phyloP scores from a whole-genome alignment of 2,888 invertebrate species.

The Baronia brevicornis region DNA sequence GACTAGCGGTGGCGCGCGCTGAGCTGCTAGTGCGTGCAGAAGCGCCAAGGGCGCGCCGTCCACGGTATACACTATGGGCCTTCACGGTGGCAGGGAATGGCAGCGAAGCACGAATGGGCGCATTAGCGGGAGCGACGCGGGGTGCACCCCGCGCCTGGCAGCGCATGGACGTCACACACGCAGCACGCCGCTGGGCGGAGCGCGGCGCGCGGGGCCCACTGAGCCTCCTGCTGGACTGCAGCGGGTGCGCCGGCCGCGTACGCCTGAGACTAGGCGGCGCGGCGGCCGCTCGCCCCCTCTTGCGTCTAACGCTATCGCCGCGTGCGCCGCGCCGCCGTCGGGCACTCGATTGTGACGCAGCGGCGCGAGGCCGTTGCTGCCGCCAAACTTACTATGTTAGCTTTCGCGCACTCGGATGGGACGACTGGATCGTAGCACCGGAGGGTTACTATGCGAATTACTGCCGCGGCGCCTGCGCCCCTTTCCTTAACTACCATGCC shows the following conservation, averaged over 20 bases:
- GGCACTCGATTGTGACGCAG: slow-evolving; percentile 87
- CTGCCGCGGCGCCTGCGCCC: slow-evolving; percentile 92
- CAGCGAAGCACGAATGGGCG: slow-evolving; percentile 69
- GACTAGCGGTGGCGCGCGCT: slow-evolving; percentile 84
- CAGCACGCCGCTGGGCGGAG: slow-evolving; percentile 83
- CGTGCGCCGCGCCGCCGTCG: slow-evolving; percentile 84
- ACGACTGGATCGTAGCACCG: slow-evolving; percentile 95
- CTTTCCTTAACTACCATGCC: slow-evolving; percentile 90
- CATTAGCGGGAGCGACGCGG: slow-evolving; percentile 29
- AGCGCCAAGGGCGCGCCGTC: slow-evolving; percentile 42
- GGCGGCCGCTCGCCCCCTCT: slow-evolving; percentile 86
- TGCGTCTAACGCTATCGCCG: slow-evolving; percentile 85
- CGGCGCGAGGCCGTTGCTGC: slow-evolving; percentile 78
- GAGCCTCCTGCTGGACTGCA: slow-evolving; percentile 88
- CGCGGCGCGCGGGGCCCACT: slow-evolving; percentile 73
- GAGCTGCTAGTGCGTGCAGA: slow-evolving; percentile 82
- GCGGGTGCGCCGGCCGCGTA: slow-evolving; percentile 82
- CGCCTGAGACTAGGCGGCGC: slow-evolving; percentile 79
- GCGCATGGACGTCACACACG: slow-evolving; percentile 87
- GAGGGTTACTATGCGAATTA: slow-evolving; percentile 95
- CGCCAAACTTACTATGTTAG: slow-evolving; percentile 94
- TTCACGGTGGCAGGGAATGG: slow-evolving; percentile 81
- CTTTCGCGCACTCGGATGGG: slow-evolving; percentile 94
- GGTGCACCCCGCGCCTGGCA: slow-evolving; percentile 82
- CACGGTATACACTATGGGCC: slow-evolving; percentile 81